Evolutionary conservation across 2,888 invertebrate species (phyloP).

Genomic region (Spodoptera littoralis): DNA sequence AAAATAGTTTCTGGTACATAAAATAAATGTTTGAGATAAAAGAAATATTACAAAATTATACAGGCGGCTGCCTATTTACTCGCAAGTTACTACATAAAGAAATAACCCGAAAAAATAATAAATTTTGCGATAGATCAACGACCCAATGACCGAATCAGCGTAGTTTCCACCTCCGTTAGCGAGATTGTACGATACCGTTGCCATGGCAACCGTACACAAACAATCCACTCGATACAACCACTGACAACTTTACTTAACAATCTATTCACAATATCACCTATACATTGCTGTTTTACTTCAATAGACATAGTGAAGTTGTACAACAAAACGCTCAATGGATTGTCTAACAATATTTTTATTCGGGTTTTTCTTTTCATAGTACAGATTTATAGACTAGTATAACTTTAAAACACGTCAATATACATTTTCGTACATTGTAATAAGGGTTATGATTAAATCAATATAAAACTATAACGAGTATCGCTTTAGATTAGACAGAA

Average conservation of each 20-base stretch:
- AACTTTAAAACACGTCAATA: slow-evolving; percentile 42
- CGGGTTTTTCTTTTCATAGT: slow-evolving; percentile 25
- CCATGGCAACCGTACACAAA: slow-evolving; percentile 77
- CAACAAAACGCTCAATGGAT: slow-evolving; percentile 14
- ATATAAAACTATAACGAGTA: slow-evolving; percentile 29
- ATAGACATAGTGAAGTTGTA: accelerated
- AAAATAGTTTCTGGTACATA: slow-evolving; percentile 13
- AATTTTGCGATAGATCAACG: slow-evolving; percentile 73
- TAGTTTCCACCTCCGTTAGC: slow-evolving; percentile 64
- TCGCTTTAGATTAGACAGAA: slow-evolving; percentile 20
- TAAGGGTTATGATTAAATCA: slow-evolving; percentile 47
- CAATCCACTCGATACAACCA: slow-evolving; percentile 52
- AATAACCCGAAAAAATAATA: slow-evolving; percentile 46
- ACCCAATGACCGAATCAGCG: slow-evolving; percentile 77
- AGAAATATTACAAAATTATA: slow-evolving; percentile 25
- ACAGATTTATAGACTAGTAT: slow-evolving; percentile 19
- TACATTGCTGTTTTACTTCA: slow-evolving; percentile 19
- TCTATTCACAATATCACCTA: not conserved
- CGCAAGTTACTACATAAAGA: slow-evolving; percentile 20
- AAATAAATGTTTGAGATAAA: slow-evolving; percentile 27
- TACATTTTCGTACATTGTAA: slow-evolving; percentile 39
- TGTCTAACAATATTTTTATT: not conserved
- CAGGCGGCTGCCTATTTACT: slow-evolving; percentile 21
- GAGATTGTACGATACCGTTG: slow-evolving; percentile 82
- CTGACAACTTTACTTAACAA: not conserved